These are phyloP conservation scores for Zaprionus bogoriensis DNA, from an alignment of 2,888 invertebrate species.

Conservation along the genomic window DNA sequence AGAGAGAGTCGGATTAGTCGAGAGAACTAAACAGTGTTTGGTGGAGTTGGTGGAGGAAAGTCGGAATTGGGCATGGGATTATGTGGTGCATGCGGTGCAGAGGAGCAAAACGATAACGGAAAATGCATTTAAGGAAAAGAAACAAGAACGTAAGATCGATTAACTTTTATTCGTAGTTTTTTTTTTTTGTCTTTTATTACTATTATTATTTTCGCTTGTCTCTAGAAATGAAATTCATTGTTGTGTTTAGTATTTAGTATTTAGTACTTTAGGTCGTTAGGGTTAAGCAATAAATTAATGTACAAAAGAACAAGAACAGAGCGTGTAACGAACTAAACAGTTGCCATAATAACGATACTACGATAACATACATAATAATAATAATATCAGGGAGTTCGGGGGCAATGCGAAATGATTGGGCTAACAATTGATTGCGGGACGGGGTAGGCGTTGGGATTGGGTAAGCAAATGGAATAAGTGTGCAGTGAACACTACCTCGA, in stretches of 20 bases:
- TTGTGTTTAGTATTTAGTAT: constrained; percentile 1
- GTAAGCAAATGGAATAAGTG: constrained; percentile 20
- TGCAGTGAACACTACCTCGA: constrained; percentile 84
- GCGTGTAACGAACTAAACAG: background rate
- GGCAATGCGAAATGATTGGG: constrained; percentile 13
- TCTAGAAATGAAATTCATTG: constrained; percentile 36
- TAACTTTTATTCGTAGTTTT: constrained; percentile 17
- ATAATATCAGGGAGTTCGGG: constrained; percentile 26
- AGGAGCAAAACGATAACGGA: constrained; percentile 23
- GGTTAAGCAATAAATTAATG: constrained; percentile 44
- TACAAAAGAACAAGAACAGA: constrained; percentile 38
- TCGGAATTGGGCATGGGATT: constrained; percentile 18
- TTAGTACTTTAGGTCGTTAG: constrained; percentile 12
- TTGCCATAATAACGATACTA: constrained; percentile 21
- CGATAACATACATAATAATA: constrained; percentile 21
- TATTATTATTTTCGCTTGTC: no score
- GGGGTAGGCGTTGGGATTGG: background rate
- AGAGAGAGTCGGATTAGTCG: constrained; percentile 43
- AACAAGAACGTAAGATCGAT: constrained; percentile 34
- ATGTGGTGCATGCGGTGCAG: constrained; percentile 42
- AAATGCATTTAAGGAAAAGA: constrained; percentile 38
- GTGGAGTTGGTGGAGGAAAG: no score
- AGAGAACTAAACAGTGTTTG: constrained; percentile 36
- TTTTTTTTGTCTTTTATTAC: constrained; percentile 15
- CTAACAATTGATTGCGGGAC: constrained; percentile 14